A percentile compares a stretch with the other conserved stretches of the same genome.
phyloP scores from a whole-genome alignment of 2,113 vertebrate genomes.

The Ailuropoda melanoleuca region DNA sequence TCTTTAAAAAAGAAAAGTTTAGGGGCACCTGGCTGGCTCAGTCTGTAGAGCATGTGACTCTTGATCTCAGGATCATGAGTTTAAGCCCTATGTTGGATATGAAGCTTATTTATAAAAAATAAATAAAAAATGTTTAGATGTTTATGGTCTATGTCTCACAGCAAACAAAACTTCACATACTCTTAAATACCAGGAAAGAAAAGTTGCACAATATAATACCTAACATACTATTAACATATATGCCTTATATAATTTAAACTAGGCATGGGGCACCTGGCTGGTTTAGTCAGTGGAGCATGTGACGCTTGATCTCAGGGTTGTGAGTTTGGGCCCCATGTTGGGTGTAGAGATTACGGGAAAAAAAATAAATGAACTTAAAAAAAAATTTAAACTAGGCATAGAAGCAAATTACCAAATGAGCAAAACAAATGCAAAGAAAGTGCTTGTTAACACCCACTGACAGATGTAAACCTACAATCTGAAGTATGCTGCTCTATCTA shows the following conservation, averaged over 20 bases:
- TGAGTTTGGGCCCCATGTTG: neutral
- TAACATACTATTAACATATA: neutral
- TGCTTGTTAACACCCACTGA: neutral
- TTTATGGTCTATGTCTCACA: neutral
- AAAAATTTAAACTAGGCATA: neutral
- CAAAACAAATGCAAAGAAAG: neutral
- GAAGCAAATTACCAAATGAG: neutral
- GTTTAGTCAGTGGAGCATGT: neutral
- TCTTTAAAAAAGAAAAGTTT: neutral
- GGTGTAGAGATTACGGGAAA: neutral
- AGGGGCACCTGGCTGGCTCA: neutral
- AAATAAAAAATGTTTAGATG: neutral
- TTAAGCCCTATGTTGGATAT: neutral
- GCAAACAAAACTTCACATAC: neutral
- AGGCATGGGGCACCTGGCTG: neutral
- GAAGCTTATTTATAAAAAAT: neutral
- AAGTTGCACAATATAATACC: neutral
- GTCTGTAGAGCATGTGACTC: neutral
- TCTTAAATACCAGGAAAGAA: neutral
- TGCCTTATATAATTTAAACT: neutral
- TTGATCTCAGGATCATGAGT: neutral
- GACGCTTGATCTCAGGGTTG: neutral
- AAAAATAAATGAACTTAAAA: neutral
- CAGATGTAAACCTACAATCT: neutral
- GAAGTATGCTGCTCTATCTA: neutral